Percentiles rank a stretch among this genome's conserved stretches.
Conservation (phyloP, 2,797 vertebrate species). For the Notamacropus eugenii region DNA sequence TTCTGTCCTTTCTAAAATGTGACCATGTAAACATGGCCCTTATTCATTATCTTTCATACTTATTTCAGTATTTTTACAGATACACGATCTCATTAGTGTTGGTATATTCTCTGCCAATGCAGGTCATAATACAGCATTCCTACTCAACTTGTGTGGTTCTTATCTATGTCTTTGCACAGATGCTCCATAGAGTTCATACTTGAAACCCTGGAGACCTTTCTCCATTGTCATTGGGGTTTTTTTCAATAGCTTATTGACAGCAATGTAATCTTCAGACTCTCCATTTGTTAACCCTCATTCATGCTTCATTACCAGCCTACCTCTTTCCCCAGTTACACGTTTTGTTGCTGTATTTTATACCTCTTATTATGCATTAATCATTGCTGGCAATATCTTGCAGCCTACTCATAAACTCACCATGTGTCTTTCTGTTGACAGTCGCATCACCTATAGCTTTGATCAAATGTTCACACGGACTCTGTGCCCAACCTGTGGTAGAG, state of each 20-base stretch:
- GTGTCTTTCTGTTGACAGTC: background rate
- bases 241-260: background rate
- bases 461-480: too few species aligned
- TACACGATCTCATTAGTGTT: background rate
- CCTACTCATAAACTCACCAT: background rate
- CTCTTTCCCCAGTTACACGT: background rate
- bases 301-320: background rate
- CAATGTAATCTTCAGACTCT: background rate
- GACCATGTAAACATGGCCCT: background rate
- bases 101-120: background rate
- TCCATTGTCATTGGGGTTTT: background rate
- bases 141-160: background rate
- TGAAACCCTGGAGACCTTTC: background rate
- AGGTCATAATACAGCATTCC: background rate
- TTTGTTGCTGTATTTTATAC: background rate
- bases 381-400: background rate
- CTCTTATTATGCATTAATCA: background rate
- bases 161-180: background rate
- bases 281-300: background rate
- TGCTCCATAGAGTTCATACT: background rate
- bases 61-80: background rate
- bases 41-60: background rate
- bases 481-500: too few species aligned
- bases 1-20: background rate
- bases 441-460: background rate